Percentiles rank a stretch among this genome's conserved stretches.
Conservation (phyloP, 2,797 vertebrate genomes). For the Sarcophilus harrisii region DNA sequence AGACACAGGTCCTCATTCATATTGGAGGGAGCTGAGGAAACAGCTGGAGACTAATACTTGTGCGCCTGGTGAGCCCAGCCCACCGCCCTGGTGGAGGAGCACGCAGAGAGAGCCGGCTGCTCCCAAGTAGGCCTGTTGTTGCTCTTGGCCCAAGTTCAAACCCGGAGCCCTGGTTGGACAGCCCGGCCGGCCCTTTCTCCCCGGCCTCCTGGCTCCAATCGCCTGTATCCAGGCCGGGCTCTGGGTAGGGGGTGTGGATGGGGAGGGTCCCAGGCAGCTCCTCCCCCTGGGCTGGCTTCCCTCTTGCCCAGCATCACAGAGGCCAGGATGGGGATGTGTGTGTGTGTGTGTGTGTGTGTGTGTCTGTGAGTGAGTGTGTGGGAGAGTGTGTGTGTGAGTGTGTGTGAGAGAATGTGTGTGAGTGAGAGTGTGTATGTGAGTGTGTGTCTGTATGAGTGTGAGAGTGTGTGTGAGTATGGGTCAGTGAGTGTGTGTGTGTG, state of each 20-base stretch:
- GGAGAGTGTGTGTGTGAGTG: too few relatives aligned
- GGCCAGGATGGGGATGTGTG: not conserved
- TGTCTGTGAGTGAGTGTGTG: too few relatives aligned
- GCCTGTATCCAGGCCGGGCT: constrained; percentile 31
- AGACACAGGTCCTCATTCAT: constrained; percentile 90
- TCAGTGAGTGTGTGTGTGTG: not conserved
- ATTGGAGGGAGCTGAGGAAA: constrained; percentile 86
- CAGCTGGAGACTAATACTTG: constrained; percentile 86
- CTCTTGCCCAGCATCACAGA: constrained; percentile 32
- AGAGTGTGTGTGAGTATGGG: too few relatives aligned
- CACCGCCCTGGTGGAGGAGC: constrained; percentile 83
- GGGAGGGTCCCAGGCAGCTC: not conserved
- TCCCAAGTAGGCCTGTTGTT: constrained; percentile 78
- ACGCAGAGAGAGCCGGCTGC: constrained; percentile 83
- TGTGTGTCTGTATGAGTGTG: too few relatives aligned
- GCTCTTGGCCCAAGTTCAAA: constrained; percentile 88
- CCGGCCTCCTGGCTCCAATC: constrained; percentile 72
- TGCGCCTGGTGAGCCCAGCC: constrained; percentile 82
- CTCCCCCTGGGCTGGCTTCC: constrained; percentile 52
- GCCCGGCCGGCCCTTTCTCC: constrained; percentile 76
- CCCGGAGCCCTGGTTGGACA: constrained; percentile 81
- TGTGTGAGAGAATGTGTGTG: too few relatives aligned
- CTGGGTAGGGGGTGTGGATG: not conserved
- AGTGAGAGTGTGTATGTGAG: too few relatives aligned
- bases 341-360: too few relatives aligned